Evolutionary conservation across 2,888 invertebrate genomes (phyloP).

Genomic region (Scotopteryx bipunctaria): DNA sequence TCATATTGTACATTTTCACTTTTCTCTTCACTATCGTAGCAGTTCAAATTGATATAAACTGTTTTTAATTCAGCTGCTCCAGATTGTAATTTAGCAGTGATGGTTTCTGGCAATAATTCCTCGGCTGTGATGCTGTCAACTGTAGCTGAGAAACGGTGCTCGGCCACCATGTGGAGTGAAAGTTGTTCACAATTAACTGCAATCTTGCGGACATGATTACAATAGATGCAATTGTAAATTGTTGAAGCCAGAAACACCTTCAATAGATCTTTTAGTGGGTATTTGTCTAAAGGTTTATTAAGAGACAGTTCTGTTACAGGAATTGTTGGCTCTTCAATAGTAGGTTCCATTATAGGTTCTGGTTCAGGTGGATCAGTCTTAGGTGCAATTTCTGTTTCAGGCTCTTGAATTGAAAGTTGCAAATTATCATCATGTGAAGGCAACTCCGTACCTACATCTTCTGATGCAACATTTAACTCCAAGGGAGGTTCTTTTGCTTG

Average conservation of each 20-base stretch:
- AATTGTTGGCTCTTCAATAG: slow-evolving; percentile 80
- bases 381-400: slow-evolving; percentile 55
- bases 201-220: slow-evolving; percentile 93
- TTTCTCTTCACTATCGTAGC: slow-evolving; percentile 85
- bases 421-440: slow-evolving; percentile 38
- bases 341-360: slow-evolving; percentile 54
- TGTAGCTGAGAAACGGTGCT: slow-evolving; percentile 91
- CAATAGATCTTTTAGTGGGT: slow-evolving; percentile 87
- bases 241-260: slow-evolving; percentile 89
- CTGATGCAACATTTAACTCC: slow-evolving; percentile 36
- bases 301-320: slow-evolving; percentile 88
- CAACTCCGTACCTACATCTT: slow-evolving; percentile 42
- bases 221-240: slow-evolving; percentile 89
- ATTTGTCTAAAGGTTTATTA: slow-evolving; percentile 89
- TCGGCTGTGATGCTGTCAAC: slow-evolving; percentile 91
- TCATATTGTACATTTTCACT: slow-evolving; percentile 84
- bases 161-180: slow-evolving; percentile 89
- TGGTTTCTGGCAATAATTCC: slow-evolving; percentile 87
- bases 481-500: slow-evolving; percentile 24
- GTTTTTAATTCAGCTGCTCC: slow-evolving; percentile 84
- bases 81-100: slow-evolving; percentile 86
- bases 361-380: slow-evolving; percentile 60
- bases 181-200: slow-evolving; percentile 93
- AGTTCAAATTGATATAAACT: slow-evolving; percentile 88
- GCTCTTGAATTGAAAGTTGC: slow-evolving; percentile 27